Percentiles rank a stretch among this genome's conserved stretches.
phyloP scores from a whole-genome alignment of 2,888 invertebrate species.

The Dioctria rufipes region DNA sequence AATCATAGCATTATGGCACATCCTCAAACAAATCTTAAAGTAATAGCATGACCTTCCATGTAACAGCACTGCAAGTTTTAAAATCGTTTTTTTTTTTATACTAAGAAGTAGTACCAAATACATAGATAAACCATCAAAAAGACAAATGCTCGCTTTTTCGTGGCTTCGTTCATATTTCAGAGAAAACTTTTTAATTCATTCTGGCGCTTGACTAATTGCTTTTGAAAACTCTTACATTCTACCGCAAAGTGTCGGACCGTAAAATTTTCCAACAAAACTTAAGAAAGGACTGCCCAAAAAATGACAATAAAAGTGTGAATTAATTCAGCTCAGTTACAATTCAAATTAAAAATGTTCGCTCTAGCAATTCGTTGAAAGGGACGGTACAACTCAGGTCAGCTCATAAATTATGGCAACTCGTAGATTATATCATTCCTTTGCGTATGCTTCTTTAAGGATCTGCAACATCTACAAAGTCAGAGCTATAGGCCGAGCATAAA shows the following conservation, averaged over 20 bases:
- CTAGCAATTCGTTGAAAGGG: conserved; percentile 33
- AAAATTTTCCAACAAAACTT: conserved; percentile 37
- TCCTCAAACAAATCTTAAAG: no score
- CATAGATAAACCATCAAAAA: conserved; percentile 23
- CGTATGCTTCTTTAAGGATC: conserved; percentile 45
- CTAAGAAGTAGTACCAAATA: not conserved
- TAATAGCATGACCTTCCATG: no score
- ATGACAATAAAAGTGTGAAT: conserved; percentile 43
- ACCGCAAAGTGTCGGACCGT: conserved; percentile 33
- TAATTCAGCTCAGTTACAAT: conserved; percentile 48
- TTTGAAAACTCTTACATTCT: conserved; percentile 33
- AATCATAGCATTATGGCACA: no score
- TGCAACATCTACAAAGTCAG: not conserved
- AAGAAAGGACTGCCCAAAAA: conserved; percentile 43
- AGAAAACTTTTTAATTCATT: conserved; percentile 39
- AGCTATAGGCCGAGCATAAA: not conserved
- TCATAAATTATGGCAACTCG: conserved; percentile 45
- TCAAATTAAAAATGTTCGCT: conserved; percentile 34
- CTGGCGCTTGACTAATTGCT: conserved; percentile 47
- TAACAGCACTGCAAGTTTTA: no score
- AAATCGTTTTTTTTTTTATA: no score
- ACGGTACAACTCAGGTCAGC: conserved; percentile 1
- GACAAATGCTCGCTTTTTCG: conserved; percentile 33
- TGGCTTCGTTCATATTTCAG: conserved; percentile 23
- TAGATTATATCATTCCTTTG: conserved; percentile 43